Base-by-base conservation (phyloP, 2,113 vertebrate genomes). In the Oreochromis tanganicae region DNA sequence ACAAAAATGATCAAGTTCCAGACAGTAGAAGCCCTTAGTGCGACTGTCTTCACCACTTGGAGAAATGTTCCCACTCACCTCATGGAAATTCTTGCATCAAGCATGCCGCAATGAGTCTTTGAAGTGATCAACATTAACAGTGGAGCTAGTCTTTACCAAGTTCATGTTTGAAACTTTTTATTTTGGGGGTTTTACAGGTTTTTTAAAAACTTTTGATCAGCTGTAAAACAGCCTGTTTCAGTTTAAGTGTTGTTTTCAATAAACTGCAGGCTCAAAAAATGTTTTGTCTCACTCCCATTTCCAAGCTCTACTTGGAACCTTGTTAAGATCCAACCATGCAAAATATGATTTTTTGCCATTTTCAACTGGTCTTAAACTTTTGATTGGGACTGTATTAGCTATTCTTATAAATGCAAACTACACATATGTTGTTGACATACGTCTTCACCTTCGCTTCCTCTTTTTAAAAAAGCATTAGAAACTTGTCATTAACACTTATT, bases 101-200 rank as follows among this genome's bases (percentile, higher is more conserved):
- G 21, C 11, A 56, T 56, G 21, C 54, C 0, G 21, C 21, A 56
- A 13, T 0, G 11, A 56, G 54, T 56, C 54, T 55, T 55, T 56
- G 54, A 56, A 24, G 21, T 56, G 54, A 24, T 56, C 21, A 55
- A 7, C 6, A 27, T 13, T 56, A 56, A 56, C 55, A 56, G 55
- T 57, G 12, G 12, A 27, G 55, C 12, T 14, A 57, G 12, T 0
- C 1, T 27, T 57, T 57, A 27, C 21, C 0, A 0, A 57, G 55
- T 57, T 57, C 55, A 0, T 27, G 21, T 27, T 7, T 7, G 55
- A 27, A 27, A 7, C 12, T 0, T 27, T 0, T 27, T 7, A 57
- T 57, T 57, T 57, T 27, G 55, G 12, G 55, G 55, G 21, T 27
- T 57, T 57, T 57, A 27, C 2, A 6, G 55, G 6, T 27, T 27